Conservation (phyloP, 2,888 invertebrate genomes). For the Mystacides longicornis region DNA sequence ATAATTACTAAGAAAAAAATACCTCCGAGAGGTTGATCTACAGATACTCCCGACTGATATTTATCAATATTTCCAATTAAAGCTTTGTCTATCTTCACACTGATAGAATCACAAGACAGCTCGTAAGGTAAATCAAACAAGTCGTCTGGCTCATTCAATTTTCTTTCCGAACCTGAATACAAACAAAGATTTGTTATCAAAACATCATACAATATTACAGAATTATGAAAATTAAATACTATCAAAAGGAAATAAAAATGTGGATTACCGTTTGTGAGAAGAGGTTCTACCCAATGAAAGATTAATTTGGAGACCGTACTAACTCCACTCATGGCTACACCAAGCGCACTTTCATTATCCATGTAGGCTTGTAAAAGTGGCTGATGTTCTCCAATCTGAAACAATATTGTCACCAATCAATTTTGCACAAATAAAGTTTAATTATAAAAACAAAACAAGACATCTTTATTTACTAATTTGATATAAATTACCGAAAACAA, state of each 20-base stretch:
- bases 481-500: too few relatives aligned
- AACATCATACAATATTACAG: background rate
- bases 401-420: too few relatives aligned
- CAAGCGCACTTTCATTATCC: conserved; percentile 65
- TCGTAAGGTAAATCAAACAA: conserved; percentile 71
- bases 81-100: conserved; percentile 51
- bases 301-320: conserved; percentile 65
- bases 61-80: conserved; percentile 48
- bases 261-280: conserved; percentile 76
- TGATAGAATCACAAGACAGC: conserved; percentile 54
- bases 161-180: conserved; percentile 53
- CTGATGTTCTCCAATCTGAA: conserved; percentile 53
- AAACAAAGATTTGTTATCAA: background rate
- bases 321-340: conserved; percentile 74
- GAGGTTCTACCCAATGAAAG: conserved; percentile 81
- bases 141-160: conserved; percentile 68
- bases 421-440: too few relatives aligned
- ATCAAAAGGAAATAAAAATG: too few relatives aligned
- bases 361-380: conserved; percentile 56
- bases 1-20: background rate
- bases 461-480: too few relatives aligned
- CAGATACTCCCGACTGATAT: conserved; percentile 33
- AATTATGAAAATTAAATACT: too few relatives aligned
- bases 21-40: background rate
- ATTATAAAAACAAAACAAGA: too few relatives aligned